phyloP scores from a whole-genome alignment of 1,140 invertebrate species.

The Phymorhynchus buccinoides region DNA sequence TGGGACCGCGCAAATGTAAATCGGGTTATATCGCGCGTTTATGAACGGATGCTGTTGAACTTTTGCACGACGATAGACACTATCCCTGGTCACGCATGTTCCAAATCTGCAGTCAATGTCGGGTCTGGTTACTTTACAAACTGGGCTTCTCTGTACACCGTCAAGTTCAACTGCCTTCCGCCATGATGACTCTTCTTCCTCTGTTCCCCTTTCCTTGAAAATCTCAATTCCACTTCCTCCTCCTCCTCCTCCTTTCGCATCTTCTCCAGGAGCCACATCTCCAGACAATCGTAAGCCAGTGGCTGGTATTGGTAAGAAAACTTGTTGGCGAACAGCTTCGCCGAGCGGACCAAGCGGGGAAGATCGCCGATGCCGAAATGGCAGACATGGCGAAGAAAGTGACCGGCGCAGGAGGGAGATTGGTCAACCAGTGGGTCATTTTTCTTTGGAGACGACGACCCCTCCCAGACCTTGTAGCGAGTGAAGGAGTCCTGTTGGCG shows the following conservation, averaged over 20 bases:
- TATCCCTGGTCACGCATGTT: no score
- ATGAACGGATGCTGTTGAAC: no score
- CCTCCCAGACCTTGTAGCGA: constrained; percentile 13
- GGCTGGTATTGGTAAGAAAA: constrained; percentile 41
- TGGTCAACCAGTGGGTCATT: not conserved
- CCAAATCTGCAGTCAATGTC: no score
- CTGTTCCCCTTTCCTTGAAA: no score
- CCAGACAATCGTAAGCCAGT: constrained; percentile 34
- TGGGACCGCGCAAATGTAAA: no score
- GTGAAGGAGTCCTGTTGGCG: not conserved
- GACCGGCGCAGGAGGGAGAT: constrained; percentile 30
- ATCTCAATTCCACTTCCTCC: not conserved
- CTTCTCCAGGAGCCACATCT: constrained; percentile 26
- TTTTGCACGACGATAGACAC: no score
- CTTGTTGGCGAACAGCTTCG: constrained; percentile 54
- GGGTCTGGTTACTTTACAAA: no score
- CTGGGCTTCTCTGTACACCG: no score
- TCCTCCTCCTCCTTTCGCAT: constrained; percentile 14
- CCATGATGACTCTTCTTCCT: no score
- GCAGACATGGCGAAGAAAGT: constrained; percentile 43
- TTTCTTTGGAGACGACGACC: no score
- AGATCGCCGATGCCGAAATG: constrained; percentile 48
- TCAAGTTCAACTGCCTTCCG: no score
- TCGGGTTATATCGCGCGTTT: no score
- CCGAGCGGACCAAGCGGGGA: constrained; percentile 18